A percentile compares a stretch with the other conserved stretches of the same genome.
Conservation (phyloP, 2,113 vertebrate species). For the Tricholaema leucomelas region DNA sequence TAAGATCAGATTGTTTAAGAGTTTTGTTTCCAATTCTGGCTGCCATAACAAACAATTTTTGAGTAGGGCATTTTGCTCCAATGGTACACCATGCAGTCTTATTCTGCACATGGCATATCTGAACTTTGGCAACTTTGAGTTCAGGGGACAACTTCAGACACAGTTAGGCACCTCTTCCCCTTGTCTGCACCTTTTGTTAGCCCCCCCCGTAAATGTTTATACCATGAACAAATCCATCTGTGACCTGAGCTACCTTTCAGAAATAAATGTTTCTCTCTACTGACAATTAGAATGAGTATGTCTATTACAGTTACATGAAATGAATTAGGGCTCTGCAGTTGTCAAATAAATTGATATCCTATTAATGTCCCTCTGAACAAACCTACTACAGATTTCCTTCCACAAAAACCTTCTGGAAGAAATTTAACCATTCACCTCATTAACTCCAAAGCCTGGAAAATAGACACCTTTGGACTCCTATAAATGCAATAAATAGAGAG, state of each 20-base stretch:
- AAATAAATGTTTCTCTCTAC: background rate
- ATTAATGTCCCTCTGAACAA: background rate
- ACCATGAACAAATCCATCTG: background rate
- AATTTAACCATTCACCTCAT: fast-evolving
- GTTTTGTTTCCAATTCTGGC: background rate
- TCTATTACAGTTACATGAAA: fast-evolving
- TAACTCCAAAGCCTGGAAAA: background rate
- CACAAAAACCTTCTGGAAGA: background rate
- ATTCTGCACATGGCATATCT: fast-evolving
- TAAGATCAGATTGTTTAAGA: background rate
- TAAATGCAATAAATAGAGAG: fast-evolving
- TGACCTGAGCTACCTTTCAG: background rate
- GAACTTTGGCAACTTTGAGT: fast-evolving
- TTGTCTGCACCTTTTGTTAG: background rate
- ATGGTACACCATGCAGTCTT: fast-evolving
- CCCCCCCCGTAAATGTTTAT: fast-evolving
- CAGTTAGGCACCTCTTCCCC: background rate
- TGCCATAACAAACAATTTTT: background rate
- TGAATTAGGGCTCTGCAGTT: background rate
- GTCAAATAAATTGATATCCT: background rate
- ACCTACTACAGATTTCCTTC: background rate
- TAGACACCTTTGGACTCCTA: fast-evolving
- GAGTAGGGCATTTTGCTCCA: background rate
- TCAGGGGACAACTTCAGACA: background rate
- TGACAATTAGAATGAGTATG: background rate